Base-by-base conservation (phyloP, 92 coral and sea anemone genomes). In the Plumapathes pennacea region DNA sequence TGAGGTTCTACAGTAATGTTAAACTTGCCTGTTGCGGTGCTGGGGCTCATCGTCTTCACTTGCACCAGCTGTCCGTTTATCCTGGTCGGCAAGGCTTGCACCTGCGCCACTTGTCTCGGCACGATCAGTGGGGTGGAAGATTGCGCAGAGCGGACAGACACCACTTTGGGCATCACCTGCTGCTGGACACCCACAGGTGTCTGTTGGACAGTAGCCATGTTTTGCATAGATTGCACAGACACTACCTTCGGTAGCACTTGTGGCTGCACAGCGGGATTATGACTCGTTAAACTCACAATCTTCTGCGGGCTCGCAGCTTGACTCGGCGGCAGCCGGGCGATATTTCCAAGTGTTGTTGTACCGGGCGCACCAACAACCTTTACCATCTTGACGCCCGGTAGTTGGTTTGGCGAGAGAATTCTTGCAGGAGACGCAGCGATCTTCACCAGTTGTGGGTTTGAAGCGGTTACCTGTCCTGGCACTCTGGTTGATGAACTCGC, bases 181-280 rank as follows among this genome's bases (percentile, higher is more conserved):
- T n/a, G n/a, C n/a, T n/a, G n/a, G n/a, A n/a, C n/a, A n/a, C n/a
- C n/a, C n/a, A n/a, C n/a, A n/a, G n/a, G n/a, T n/a, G n/a, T n/a
- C n/a, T n/a, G 19, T 20, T 20, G 28, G 5, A 4, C 22, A 10
- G 29, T 33, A 24, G 29, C 14, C 54, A 12, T 22, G n/a, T n/a
- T n/a, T n/a, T 62, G 60, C 49, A 81, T 45, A 0, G 84, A 77
- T 54, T 61, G 77, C 20, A 84, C 83, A 0, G 90, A 60, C 24
- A 62, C 71, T 5, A 84, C 74, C 50, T 68, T 84, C 4, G 86
- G 90, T 6, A 53, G 22, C 28, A 45, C 46, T 25, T 14, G 44
- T 45, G n/a, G n/a, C n/a, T n/a, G n/a, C n/a, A n/a, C n/a, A n/a
- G n/a, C n/a, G n/a, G n/a, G n/a, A n/a, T n/a, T 11, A 18, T 7